Base-by-base conservation (phyloP, 2,113 vertebrate genomes). In the Asarcornis scutulata region DNA sequence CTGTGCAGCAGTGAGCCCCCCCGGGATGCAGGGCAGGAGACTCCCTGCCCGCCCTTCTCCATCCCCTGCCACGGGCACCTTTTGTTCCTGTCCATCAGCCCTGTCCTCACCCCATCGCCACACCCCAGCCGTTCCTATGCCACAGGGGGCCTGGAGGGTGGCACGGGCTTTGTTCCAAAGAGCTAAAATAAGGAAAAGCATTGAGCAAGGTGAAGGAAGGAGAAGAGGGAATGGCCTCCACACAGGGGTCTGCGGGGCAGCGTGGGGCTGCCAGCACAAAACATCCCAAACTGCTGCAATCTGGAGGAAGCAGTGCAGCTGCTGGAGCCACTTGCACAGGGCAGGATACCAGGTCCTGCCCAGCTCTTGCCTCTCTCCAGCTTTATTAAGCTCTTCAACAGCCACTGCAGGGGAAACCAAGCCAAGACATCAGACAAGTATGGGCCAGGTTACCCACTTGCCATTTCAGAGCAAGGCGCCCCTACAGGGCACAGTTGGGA, bases 351-450 rank as follows among this genome's bases (percentile, higher is more conserved):
- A 27, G 27, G 29, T 7, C 27, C 71, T 31, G 12, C 29, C 44
- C 34, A 7, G 25, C 9, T 6, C 29, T 8, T 36, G 6, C 20
- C 50, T 15, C 15, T 15, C 26, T 55, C 34, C 36, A 68, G 22
- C 14, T 32, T 44, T 26, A 36, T 59, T 31, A 67, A 1, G 8
- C 44, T 50, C 34, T 44, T 52, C 36, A 36, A 17, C 31, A 46
- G 48, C 21, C 1, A 3, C 46, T 32, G 14, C 23, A 32, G 32
- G 27, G 38, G 38, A 53, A 69, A 7, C 38, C 11, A 36, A 59
- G 53, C 7, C 1, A 1, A 31, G 71, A 23, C 17, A 7, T 16
- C 46, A 4, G 12, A 27, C 0, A 6, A 22, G 36, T 6, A 6
- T 1, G 11, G 63, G 17, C 42, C 31, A 48, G 21, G 48, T 48